Percentiles rank a stretch among this genome's conserved stretches.
Evolutionary conservation across 2,888 invertebrate genomes (phyloP).

Genomic region (Acleris cristana): DNA sequence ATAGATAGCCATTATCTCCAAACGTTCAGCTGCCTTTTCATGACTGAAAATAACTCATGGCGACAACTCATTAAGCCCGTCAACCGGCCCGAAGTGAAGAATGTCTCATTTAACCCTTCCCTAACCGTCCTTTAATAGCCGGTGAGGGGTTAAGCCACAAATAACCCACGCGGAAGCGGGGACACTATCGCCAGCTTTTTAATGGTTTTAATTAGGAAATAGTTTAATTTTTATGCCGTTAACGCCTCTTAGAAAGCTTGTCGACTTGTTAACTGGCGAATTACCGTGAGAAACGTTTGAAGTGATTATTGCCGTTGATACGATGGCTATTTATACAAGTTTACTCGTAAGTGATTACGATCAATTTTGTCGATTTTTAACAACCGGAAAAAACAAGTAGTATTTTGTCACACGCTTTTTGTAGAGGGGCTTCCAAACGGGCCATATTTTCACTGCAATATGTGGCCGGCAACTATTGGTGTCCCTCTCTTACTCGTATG

Average conservation of each 20-base stretch:
- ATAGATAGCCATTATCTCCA: slow-evolving; percentile 39
- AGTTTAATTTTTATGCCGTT: slow-evolving; percentile 76
- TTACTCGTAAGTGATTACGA: slow-evolving; percentile 12
- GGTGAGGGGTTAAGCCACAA: slow-evolving; percentile 81
- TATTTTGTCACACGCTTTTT: no score
- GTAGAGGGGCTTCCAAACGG: no score
- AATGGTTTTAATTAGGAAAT: slow-evolving; percentile 83
- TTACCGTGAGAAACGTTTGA: slow-evolving; percentile 72
- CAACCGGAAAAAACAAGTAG: no score
- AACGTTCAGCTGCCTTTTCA: slow-evolving; percentile 41
- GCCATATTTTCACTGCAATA: no score
- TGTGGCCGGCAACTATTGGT: no score
- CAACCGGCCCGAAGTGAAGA: slow-evolving; percentile 76
- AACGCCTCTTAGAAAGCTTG: slow-evolving; percentile 54
- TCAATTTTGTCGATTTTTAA: slow-evolving; percentile 2
- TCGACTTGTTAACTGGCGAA: slow-evolving; percentile 64
- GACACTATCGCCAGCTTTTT: slow-evolving; percentile 69
- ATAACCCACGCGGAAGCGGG: slow-evolving; percentile 79
- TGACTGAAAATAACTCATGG: slow-evolving; percentile 77
- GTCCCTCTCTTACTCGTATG: no score
- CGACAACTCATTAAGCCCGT: slow-evolving; percentile 82
- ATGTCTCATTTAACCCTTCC: slow-evolving; percentile 81
- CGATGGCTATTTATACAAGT: slow-evolving; percentile 12
- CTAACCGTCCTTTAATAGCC: slow-evolving; percentile 73
- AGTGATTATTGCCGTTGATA: slow-evolving; percentile 29